Evolutionary conservation across 2,113 vertebrate genomes (phyloP).

Genomic region (Spea bombifrons): DNA sequence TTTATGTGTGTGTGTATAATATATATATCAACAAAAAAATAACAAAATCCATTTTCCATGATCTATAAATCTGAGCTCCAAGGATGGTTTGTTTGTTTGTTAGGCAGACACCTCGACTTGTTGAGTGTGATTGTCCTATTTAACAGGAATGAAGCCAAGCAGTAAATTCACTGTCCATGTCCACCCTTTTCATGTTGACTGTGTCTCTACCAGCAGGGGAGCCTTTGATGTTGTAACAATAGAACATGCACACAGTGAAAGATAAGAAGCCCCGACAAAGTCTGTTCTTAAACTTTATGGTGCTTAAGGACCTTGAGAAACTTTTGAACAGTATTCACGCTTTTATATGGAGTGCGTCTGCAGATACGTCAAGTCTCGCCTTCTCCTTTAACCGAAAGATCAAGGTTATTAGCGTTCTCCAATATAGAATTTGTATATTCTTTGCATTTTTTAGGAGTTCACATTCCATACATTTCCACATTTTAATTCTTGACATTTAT

Average conservation of each 20-base stretch:
- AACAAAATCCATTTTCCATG: too few relatives aligned
- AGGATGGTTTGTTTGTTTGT: background rate
- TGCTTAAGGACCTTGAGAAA: background rate
- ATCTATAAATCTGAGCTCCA: background rate
- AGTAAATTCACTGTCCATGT: constrained; percentile 69
- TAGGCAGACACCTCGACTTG: constrained; percentile 65
- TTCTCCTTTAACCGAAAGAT: too few relatives aligned
- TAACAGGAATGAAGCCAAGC: constrained; percentile 75
- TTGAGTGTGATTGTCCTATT: constrained; percentile 65
- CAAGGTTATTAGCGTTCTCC: too few relatives aligned
- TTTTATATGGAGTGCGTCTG: too few relatives aligned
- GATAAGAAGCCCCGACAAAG: constrained; percentile 55
- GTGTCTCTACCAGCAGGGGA: constrained; percentile 69
- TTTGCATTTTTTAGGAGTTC: too few relatives aligned
- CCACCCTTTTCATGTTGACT: constrained; percentile 73
- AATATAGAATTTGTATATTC: too few relatives aligned
- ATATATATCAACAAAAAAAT: too few relatives aligned
- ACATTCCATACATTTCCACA: too few relatives aligned
- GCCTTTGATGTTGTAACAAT: constrained; percentile 78
- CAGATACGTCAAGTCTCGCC: too few relatives aligned
- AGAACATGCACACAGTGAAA: constrained; percentile 62
- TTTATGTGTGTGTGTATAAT: too few relatives aligned
- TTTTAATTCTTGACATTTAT: too few relatives aligned
- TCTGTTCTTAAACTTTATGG: background rate
- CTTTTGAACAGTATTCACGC: too few relatives aligned